Base-by-base conservation (phyloP, 2,113 vertebrate species). In the Larimichthys crocea region DNA sequence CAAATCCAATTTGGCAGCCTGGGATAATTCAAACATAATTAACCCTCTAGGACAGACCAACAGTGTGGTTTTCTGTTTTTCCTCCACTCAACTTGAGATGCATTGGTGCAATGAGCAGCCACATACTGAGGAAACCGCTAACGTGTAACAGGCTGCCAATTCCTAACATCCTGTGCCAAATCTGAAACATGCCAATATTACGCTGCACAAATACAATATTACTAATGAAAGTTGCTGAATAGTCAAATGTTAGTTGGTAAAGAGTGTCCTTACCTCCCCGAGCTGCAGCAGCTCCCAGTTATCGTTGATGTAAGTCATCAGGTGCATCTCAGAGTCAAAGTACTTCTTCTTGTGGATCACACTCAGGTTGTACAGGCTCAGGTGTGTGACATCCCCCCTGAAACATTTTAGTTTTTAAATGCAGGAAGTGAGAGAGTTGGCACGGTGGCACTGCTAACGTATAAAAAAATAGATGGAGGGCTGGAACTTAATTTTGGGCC, bases 281-380 rank as follows among this genome's bases (percentile, higher is more conserved):
- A 98, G 96, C 93, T 99, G 97, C 74, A 99, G 94, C 87, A 96
- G 95, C 86, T 99, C 97, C 98, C 98, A 99, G 94, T 99, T 99
- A 85, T 98, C 96, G 89, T 98, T 99, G 93, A 99, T 98, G 82
- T 98, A 99, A 80, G 95, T 93, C 97, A 99, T 98, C 83, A 99
- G 96, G 90, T 99, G 96, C 95, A 97, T 95, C 93, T 98, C 97
- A 0, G 97, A 99, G 94, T 99, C 98, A 94, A 99, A 99, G 79
- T 99, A 99, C 95, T 98, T 99, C 95, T 99, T 99, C 94, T 99
- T 99, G 94, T 99, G 97, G 95, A 99, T 97, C 92, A 99, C 97
- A 94, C 97, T 99, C 94, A 99, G 93, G 94, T 99, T 99, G 94
- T 99, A 99, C 94, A 99, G 96, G 94, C 98, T 98, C 92, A 99